phyloP scores from a whole-genome alignment of 2,888 invertebrate genomes.

The Diplolepis rosae region DNA sequence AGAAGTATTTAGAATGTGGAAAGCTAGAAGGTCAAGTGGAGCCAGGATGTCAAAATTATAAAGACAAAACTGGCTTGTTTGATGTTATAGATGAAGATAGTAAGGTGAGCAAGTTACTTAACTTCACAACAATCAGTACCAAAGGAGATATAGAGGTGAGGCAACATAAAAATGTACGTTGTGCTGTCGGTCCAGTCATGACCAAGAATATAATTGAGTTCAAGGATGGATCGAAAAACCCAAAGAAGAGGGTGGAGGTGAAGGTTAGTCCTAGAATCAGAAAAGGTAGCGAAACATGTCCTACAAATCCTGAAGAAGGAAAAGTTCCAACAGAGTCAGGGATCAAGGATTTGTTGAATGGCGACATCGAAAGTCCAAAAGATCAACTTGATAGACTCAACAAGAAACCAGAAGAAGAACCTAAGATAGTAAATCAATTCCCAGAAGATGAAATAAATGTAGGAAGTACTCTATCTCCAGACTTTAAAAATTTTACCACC shows the following conservation, averaged over 20 bases:
- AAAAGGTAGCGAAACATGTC: neutral
- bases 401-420: neutral
- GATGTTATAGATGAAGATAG: constrained; percentile 53
- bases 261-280: constrained; percentile 51
- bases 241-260: constrained; percentile 54
- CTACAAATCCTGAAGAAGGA: neutral
- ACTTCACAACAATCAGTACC: constrained; percentile 45
- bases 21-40: constrained; percentile 48
- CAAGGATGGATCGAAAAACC: constrained; percentile 36
- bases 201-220: constrained; percentile 51
- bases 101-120: constrained; percentile 46
- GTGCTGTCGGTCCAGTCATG: constrained; percentile 52
- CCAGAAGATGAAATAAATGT: too few relatives aligned
- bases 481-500: neutral
- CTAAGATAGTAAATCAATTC: neutral
- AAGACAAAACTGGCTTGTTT: constrained; percentile 42
- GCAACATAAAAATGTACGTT: constrained; percentile 50
- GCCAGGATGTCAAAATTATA: constrained; percentile 31
- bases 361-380: neutral
- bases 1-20: constrained; percentile 51
- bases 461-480: too few relatives aligned
- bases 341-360: neutral
- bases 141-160: constrained; percentile 39
- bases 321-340: neutral
- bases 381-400: neutral